Conservation (phyloP, 2,113 vertebrate genomes). For the Pseudorasbora parva region DNA sequence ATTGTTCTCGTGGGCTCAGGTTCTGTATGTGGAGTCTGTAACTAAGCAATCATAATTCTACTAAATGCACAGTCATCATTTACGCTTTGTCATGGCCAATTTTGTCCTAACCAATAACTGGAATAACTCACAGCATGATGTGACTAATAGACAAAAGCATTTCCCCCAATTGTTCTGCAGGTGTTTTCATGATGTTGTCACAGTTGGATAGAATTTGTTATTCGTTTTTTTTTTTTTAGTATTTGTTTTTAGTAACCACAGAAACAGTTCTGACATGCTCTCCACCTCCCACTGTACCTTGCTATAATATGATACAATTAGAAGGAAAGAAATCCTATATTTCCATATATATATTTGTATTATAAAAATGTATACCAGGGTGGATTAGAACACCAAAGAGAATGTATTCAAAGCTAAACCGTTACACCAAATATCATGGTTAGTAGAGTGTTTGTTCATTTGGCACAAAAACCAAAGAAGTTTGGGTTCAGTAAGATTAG, state of each 20-base stretch:
- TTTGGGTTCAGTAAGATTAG: too few relatives aligned
- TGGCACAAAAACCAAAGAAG: too few relatives aligned
- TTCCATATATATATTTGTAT: not conserved
- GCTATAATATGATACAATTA: not conserved
- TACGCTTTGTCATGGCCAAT: not conserved
- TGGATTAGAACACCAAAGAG: not conserved
- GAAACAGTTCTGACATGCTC: not conserved
- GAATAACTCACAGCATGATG: conserved; percentile 3
- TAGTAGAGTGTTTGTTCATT: too few relatives aligned
- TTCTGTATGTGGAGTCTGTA: not conserved
- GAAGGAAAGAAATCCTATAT: not conserved
- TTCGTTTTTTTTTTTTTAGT: not conserved
- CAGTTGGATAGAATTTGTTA: not conserved
- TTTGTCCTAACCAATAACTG: not conserved
- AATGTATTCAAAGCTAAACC: not conserved
- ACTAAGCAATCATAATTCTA: conserved; percentile 6
- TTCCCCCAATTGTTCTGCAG: not conserved
- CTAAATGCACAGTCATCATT: not conserved
- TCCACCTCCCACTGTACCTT: not conserved
- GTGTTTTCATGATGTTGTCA: not conserved
- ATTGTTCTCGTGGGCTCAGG: not conserved
- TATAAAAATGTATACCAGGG: not conserved
- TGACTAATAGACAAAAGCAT: not conserved
- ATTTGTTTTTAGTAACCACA: not conserved
- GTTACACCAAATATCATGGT: not conserved